Base-by-base conservation (phyloP, 2,888 invertebrate species). In the Erebia epiphron region DNA sequence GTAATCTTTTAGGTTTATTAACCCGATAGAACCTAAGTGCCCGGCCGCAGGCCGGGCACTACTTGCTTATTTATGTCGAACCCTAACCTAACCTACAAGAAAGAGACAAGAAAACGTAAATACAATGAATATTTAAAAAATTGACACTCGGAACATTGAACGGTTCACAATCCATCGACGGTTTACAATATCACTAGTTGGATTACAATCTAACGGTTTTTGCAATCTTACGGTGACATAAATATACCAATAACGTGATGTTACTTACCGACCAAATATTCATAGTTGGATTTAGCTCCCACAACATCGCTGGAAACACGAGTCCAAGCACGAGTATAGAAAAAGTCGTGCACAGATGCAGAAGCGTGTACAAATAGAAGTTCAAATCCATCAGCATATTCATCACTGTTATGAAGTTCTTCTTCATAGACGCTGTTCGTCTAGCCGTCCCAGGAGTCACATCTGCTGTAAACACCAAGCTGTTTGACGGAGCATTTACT, bases 281-380 rank as follows among this genome's bases (percentile, higher is more conserved):
- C 80, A 91, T 81, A 0, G 85, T 78, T 1, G 86, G 86, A 78
- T 89, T 89, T 73, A 87, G 84, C 73, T 90, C 88, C 88, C 92
- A 94, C 62, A 95, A 82, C 76, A 94, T 87, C 26, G 91, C 87
- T 0, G 95, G 95, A 79, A 94, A 95, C 35, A 94, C 79, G 0
- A 94, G 83, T 49, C 93, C 94, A 67, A 95, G 87, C 0, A 94
- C 83, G 60, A 95, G 85, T 35, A 91, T 83, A 0, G 94, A 94
- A 79, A 91, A 94, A 26, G 94, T 95, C 1, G 94, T 93, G 58
- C 93, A 93, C 41, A 94, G 79, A 75, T 94, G 90, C 66, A 94
- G 84, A 54, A 95, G 76, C 3, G 94, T 88, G 67, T 94, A 94
- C 75, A 95, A 85, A 78, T 95, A 95, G 83, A 95, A 95, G 67